Percentiles rank a stretch among this genome's conserved stretches.
These are phyloP conservation scores for Pyrochroa serraticornis DNA, from an alignment of 2,888 invertebrate genomes.

Conservation along the genomic window DNA sequence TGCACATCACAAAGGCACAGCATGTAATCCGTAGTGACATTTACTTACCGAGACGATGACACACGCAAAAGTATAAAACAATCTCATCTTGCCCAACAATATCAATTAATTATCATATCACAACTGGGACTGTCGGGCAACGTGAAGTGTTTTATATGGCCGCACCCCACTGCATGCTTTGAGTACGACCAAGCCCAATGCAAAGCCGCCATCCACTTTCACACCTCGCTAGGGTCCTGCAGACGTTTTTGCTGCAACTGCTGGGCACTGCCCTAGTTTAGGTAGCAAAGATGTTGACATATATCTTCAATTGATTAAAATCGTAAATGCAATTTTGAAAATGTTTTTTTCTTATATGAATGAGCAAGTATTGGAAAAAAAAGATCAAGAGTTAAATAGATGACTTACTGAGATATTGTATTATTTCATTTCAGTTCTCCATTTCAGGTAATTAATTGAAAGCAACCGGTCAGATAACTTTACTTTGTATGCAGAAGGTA, in stretches of 20 bases:
- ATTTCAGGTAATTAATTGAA: too few relatives aligned
- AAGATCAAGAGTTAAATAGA: too few relatives aligned
- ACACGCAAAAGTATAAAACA: neutral
- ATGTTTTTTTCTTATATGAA: too few relatives aligned
- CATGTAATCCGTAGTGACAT: neutral
- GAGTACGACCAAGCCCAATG: constrained; percentile 25
- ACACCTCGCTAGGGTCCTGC: constrained; percentile 14
- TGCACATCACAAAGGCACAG: neutral
- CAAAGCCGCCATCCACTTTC: constrained; percentile 24
- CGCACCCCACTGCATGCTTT: constrained; percentile 42
- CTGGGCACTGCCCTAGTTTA: too few relatives aligned
- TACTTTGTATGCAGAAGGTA: neutral
- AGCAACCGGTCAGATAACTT: too few relatives aligned
- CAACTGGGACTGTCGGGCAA: constrained; percentile 19
- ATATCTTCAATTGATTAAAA: too few relatives aligned
- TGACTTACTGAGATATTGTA: too few relatives aligned
- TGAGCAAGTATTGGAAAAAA: too few relatives aligned
- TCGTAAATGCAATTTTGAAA: too few relatives aligned
- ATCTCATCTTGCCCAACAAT: constrained; percentile 14
- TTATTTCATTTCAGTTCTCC: too few relatives aligned
- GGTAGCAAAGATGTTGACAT: too few relatives aligned
- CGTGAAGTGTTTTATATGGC: constrained; percentile 32
- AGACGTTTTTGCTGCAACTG: too few relatives aligned
- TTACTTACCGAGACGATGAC: constrained; percentile 16
- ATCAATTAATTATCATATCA: constrained; percentile 15